Conservation (phyloP, 2,113 vertebrate species). For the Mobula hypostoma region DNA sequence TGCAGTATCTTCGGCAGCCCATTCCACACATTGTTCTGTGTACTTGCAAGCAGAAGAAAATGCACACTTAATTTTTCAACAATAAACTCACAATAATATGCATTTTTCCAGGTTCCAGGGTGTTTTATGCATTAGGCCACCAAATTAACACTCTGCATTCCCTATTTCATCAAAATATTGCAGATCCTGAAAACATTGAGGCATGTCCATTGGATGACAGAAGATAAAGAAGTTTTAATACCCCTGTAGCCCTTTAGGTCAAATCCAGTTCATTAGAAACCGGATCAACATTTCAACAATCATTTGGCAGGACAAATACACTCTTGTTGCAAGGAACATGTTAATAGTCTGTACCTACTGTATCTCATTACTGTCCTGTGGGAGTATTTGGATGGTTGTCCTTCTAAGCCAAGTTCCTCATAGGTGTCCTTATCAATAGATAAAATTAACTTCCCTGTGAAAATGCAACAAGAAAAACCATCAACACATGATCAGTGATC, state of each 20-base stretch:
- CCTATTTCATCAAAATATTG: neutral
- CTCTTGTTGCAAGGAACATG: neutral
- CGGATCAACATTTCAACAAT: neutral
- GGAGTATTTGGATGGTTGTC: constrained; percentile 69
- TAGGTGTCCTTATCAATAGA: constrained; percentile 89
- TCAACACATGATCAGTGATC: neutral
- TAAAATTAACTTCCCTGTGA: constrained; percentile 73
- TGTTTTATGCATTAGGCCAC: neutral
- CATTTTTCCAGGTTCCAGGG: neutral
- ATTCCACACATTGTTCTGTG: neutral
- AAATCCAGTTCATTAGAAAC: neutral
- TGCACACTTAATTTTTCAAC: neutral
- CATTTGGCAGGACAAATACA: neutral
- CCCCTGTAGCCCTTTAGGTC: neutral
- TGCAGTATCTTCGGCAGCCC: no score
- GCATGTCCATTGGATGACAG: neutral
- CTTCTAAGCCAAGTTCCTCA: constrained; percentile 78
- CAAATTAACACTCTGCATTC: neutral
- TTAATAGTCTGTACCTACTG: constrained; percentile 56
- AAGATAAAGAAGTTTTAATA: neutral
- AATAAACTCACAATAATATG: neutral
- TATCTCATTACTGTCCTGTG: constrained; percentile 66
- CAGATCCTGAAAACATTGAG: neutral
- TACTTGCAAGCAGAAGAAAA: neutral
- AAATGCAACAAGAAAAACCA: constrained; percentile 40